Conservation (phyloP, 1,140 invertebrate species). For the Limonius californicus region DNA sequence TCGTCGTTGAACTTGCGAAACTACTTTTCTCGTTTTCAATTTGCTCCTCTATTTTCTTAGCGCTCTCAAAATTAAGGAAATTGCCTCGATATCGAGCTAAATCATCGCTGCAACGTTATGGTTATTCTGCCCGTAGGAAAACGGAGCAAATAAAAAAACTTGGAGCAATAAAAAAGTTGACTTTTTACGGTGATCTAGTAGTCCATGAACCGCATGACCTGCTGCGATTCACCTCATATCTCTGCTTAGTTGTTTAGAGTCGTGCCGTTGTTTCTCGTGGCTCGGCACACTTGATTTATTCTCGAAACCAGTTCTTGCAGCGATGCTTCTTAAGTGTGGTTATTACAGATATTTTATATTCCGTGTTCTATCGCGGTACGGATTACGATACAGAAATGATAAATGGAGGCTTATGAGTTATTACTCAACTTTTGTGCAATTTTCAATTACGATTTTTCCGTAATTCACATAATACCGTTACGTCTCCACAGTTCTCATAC, state of each 20-base stretch:
- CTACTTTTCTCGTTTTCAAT: neutral
- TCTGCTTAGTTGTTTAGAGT: slow-evolving; percentile 15
- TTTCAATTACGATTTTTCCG: neutral
- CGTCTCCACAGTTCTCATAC: too few relatives aligned
- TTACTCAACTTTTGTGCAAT: neutral
- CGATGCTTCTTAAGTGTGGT: neutral
- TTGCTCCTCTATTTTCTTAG: neutral
- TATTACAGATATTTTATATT: slow-evolving; percentile 2
- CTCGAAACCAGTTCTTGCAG: slow-evolving; percentile 15
- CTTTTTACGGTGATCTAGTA: slow-evolving; percentile 16
- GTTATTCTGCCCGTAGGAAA: neutral
- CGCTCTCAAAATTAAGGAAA: too few relatives aligned
- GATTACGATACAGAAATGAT: neutral
- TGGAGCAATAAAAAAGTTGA: neutral
- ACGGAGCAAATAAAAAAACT: neutral
- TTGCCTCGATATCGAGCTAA: neutral
- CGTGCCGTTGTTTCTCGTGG: slow-evolving; percentile 20
- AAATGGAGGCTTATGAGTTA: too few relatives aligned
- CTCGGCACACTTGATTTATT: slow-evolving; percentile 20
- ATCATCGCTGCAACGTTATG: neutral
- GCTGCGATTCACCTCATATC: slow-evolving; percentile 4
- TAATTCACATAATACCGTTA: too few relatives aligned
- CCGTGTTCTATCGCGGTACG: neutral
- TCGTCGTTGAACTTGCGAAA: neutral
- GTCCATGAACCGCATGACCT: slow-evolving; percentile 21